Conservation (phyloP, 2,888 invertebrate genomes). For the Hyppa rectilinea region DNA sequence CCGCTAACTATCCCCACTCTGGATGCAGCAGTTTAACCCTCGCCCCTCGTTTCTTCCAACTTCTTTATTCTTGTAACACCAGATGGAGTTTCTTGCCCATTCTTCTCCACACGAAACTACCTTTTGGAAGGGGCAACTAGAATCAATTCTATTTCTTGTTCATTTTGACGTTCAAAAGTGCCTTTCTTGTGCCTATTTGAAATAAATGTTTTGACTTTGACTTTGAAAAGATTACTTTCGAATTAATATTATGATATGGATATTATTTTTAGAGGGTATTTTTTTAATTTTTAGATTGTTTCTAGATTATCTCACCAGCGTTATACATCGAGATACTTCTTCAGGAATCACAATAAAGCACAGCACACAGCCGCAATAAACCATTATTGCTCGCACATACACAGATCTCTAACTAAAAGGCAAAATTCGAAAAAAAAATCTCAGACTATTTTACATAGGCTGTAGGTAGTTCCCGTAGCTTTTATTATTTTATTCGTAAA, state of each 20-base stretch:
- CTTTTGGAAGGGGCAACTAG: not conserved
- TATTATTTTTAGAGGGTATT: too few relatives aligned
- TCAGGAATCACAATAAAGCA: not conserved
- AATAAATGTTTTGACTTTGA: not conserved
- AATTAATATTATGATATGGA: too few relatives aligned
- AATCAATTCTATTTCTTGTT: too few relatives aligned
- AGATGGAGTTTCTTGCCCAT: not conserved
- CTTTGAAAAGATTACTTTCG: too few relatives aligned
- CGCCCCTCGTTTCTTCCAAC: too few relatives aligned
- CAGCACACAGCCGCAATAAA: conserved; percentile 19
- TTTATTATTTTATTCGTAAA: conserved; percentile 19
- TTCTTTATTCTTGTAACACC: too few relatives aligned
- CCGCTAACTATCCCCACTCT: too few relatives aligned
- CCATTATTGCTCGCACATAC: conserved; percentile 16
- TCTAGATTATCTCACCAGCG: not conserved
- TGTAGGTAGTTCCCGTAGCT: not conserved
- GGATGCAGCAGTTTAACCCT: too few relatives aligned
- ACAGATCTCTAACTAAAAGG: conserved; percentile 27
- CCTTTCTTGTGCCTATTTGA: not conserved
- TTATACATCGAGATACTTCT: not conserved
- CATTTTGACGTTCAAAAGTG: not conserved
- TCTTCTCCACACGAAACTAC: not conserved
- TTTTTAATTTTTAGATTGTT: too few relatives aligned
- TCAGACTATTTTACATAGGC: conserved; percentile 21
- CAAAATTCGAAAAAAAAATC: conserved; percentile 7